Conservation (phyloP, 2,797 vertebrate species). For the Sylvilagus floridanus region DNA sequence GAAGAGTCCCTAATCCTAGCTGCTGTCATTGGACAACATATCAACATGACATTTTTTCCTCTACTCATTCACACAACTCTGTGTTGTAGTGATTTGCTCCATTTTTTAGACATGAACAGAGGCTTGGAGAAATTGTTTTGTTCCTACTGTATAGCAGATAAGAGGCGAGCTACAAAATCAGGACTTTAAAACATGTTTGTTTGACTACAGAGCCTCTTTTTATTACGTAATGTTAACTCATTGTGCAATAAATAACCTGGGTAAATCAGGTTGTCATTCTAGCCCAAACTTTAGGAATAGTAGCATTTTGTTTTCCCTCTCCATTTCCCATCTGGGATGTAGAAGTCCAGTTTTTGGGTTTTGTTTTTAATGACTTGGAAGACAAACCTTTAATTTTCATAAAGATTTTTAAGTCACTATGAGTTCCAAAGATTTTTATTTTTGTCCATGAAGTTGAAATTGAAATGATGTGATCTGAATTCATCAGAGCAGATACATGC, state of each 20-base stretch:
- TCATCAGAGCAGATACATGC: not conserved
- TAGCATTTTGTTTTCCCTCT: not conserved
- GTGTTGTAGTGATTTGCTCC: not conserved
- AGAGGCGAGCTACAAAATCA: not conserved
- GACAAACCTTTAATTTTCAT: not conserved
- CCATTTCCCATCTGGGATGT: not conserved
- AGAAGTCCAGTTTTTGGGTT: not conserved
- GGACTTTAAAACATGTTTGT: not conserved
- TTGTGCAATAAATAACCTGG: not conserved
- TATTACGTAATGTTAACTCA: not conserved
- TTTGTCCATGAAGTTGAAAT: constrained; percentile 40
- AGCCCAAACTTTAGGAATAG: not conserved
- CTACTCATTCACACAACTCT: not conserved
- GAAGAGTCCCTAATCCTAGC: not conserved
- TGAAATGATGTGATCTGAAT: not conserved
- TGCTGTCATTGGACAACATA: not conserved
- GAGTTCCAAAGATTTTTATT: constrained; percentile 27
- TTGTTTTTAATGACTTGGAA: constrained; percentile 11
- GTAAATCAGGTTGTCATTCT: not conserved
- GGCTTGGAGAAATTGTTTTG: not conserved
- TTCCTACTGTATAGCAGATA: not conserved
- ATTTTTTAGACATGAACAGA: not conserved
- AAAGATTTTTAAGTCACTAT: constrained; percentile 5
- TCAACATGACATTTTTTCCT: not conserved
- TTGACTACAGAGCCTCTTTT: not conserved